A percentile compares a stretch with the other conserved stretches of the same genome.
These are phyloP conservation scores for Peromyscus nudipes DNA, from an alignment of 2,797 vertebrate genomes.

Conservation along the genomic window DNA sequence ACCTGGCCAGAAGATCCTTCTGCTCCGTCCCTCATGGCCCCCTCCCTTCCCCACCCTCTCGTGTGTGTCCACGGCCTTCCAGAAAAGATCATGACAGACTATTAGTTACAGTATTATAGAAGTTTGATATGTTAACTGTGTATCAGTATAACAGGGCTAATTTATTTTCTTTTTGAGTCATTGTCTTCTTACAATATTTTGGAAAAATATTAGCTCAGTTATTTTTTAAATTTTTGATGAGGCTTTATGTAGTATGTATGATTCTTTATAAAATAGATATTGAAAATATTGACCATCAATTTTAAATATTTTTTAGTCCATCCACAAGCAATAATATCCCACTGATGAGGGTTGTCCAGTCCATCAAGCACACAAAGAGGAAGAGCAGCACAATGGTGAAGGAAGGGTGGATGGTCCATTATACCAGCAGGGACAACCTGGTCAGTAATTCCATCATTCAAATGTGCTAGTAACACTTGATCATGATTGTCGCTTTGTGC, in stretches of 20 bases:
- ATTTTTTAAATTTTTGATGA: conserved; percentile 35
- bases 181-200: conserved; percentile 48
- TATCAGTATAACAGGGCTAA: conserved; percentile 34
- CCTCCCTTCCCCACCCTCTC: neutral
- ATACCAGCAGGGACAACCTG: conserved; percentile 96
- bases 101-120: neutral
- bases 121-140: conserved; percentile 28
- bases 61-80: neutral
- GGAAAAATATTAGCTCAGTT: conserved; percentile 43
- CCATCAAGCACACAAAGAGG: conserved; percentile 97
- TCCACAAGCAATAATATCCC: conserved; percentile 99
- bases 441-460: conserved; percentile 87
- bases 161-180: conserved; percentile 49
- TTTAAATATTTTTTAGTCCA: conserved; percentile 90
- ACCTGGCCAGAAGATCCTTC: conserved; percentile 29
- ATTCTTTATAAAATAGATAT: conserved; percentile 53
- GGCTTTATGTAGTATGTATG: neutral
- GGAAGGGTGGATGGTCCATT: conserved; percentile 99
- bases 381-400: conserved; percentile 99
- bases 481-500: neutral
- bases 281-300: conserved; percentile 58
- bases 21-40: neutral
- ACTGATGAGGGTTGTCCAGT: conserved; percentile 98
- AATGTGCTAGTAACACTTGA: neutral
- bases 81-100: conserved; percentile 45